Percentiles rank a stretch among this genome's conserved stretches.
phyloP scores from a whole-genome alignment of 2,797 vertebrate species.

The Amphiprion clarkii region DNA sequence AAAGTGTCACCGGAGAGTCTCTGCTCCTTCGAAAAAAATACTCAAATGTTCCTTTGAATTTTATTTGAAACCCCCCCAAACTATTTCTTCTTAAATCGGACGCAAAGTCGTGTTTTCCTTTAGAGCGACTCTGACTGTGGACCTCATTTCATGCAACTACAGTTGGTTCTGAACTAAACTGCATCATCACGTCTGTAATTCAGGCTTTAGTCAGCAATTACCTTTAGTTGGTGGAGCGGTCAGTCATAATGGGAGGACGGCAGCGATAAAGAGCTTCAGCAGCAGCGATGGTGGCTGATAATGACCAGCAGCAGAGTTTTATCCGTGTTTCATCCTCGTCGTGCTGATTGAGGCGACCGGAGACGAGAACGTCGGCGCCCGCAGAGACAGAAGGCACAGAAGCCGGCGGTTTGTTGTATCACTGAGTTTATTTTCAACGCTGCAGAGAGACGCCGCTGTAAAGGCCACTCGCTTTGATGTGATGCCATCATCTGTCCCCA shows the following conservation, averaged over 20 bases:
- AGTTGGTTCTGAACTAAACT: background rate
- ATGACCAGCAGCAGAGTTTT: conserved; percentile 20
- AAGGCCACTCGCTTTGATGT: conserved; percentile 16
- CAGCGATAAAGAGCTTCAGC: conserved; percentile 42
- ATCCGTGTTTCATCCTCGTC: conserved; percentile 37
- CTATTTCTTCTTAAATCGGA: no score
- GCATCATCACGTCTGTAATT: conserved; percentile 34
- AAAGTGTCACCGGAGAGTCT: no score
- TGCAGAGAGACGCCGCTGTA: conserved; percentile 11
- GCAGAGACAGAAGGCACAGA: conserved; percentile 30
- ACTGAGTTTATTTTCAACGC: conserved; percentile 16
- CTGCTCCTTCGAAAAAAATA: no score
- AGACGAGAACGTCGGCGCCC: conserved; percentile 28
- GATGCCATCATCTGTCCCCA: conserved; percentile 6
- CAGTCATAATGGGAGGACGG: conserved; percentile 29
- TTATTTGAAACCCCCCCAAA: no score
- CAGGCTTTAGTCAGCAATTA: conserved; percentile 40
- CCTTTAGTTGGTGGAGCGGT: conserved; percentile 11
- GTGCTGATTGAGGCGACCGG: conserved; percentile 41
- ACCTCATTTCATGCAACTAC: background rate
- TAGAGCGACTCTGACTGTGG: no score
- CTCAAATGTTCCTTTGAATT: no score
- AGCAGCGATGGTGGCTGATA: conserved; percentile 35
- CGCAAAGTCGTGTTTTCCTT: no score
- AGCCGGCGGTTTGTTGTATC: conserved; percentile 10